Evolutionary conservation across 1,140 invertebrate genomes (phyloP).

Genomic region (Episyrphus balteatus): DNA sequence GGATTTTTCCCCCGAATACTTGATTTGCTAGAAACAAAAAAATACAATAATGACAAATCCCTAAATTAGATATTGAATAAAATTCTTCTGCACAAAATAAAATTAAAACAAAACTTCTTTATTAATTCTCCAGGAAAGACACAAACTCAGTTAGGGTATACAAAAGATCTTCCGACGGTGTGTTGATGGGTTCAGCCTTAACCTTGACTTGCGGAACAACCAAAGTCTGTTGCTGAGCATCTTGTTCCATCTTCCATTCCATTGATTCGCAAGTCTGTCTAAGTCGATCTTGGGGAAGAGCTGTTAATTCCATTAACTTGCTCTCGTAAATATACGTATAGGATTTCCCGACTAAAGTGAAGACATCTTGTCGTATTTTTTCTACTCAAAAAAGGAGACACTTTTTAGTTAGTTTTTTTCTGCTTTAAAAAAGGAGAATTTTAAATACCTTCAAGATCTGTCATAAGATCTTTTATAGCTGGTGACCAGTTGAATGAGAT

Average conservation of each 20-base stretch:
- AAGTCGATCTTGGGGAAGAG: conserved; percentile 16
- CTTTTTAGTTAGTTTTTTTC: too few species aligned
- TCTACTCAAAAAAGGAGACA: conserved; percentile 7
- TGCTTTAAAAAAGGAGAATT: neutral
- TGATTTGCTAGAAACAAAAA: too few species aligned
- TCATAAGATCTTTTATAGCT: conserved; percentile 12
- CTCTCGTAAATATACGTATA: conserved; percentile 26
- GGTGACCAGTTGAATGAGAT: conserved; percentile 25
- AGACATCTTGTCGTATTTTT: conserved; percentile 19
- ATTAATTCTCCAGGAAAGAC: conserved; percentile 25
- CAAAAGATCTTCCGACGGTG: conserved; percentile 17
- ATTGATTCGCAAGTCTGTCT: conserved; percentile 6
- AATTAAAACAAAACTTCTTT: conserved; percentile 4
- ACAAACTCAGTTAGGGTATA: conserved; percentile 26
- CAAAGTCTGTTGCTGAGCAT: conserved; percentile 10
- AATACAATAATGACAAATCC: neutral
- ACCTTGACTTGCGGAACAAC: conserved; percentile 8
- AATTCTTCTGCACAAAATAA: conserved; percentile 8
- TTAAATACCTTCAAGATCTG: conserved; percentile 15
- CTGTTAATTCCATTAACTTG: conserved; percentile 16
- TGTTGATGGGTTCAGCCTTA: conserved; percentile 9
- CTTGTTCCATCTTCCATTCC: conserved; percentile 18
- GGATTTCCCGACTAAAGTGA: conserved; percentile 15
- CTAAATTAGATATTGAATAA: neutral
- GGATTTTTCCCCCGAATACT: too few species aligned